Base-by-base conservation (phyloP, 2,888 invertebrate genomes). In the Therioaphis trifolii region DNA sequence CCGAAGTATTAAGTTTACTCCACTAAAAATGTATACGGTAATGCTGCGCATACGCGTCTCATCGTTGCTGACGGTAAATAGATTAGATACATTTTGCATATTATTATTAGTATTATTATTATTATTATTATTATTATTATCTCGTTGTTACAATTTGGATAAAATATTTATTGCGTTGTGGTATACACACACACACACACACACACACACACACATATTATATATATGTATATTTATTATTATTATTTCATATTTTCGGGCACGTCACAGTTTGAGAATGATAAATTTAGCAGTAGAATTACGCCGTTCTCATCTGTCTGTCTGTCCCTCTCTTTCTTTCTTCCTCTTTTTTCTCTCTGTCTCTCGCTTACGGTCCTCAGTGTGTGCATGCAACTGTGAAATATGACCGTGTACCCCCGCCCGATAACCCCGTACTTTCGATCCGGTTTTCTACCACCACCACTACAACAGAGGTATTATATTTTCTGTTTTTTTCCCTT, bases 311-410 rank as follows among this genome's bases (percentile, higher is more conserved):
- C 27, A 2, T 46, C 29, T 18, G 21, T 43, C 7, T 35, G 3
- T 35, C 35, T n/a, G n/a, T n/a, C 35, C 35, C 35, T 7, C 35
- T 35, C 35, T 35, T 7, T 7, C 4, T 35, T 7, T 5, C 35
- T 35, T 5, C 35, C 29, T 55, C 40, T 1, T 40, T 29, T n/a
- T 15, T 52, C 52, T 68, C 29, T 27, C 21, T 49, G 18, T 52
- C 40, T 35, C 58, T 43, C n/a, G n/a, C 35, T 40, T n/a, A 40
- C 40, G 49, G n/a, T 63, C 72, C 63, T 40, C 49, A 74, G 74
- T 82, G 82, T 82, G 82, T 82, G 61, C 82, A 82, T n/a, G 82
- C 63, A 52, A 82, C 82, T 74, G 82, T 82, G 82, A 82, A 82
- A 82, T 82, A 82, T 82, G 82, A 82, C 82, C 49, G 58, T 55